phyloP scores from a whole-genome alignment of 92 coral and sea anemone genomes.

The Zoanthus gigantus region DNA sequence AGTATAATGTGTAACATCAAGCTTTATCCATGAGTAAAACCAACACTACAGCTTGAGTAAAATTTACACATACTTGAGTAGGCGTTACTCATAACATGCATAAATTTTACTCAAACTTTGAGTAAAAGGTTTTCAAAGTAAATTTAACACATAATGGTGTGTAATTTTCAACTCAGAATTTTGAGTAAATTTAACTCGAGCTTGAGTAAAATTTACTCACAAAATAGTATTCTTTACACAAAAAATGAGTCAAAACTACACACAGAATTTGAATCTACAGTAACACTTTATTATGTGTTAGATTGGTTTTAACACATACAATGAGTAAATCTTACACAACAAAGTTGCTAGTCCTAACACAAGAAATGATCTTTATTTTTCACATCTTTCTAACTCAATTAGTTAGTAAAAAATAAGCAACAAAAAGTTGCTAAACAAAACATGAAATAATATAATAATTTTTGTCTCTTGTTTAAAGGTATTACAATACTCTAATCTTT shows the following conservation, averaged over 20 bases:
- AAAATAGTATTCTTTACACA: not conserved
- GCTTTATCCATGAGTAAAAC: constrained; percentile 9
- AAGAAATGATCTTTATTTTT: not conserved
- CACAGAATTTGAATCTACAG: too few species aligned
- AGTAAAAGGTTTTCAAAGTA: constrained; percentile 4
- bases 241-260: not conserved
- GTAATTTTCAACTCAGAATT: constrained; percentile 1
- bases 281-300: too few species aligned
- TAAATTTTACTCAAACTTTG: constrained; percentile 7
- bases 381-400: constrained; percentile 3
- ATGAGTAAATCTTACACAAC: not conserved
- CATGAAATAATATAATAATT: not conserved
- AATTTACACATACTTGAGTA: constrained; percentile 14
- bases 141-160: constrained; percentile 5
- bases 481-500: not conserved
- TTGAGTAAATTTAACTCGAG: not conserved
- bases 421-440: constrained; percentile 7
- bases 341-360: constrained; percentile 17
- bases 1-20: not conserved
- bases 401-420: constrained; percentile 5
- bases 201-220: not conserved
- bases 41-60: not conserved
- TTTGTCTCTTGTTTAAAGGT: not conserved
- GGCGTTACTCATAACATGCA: constrained; percentile 17
- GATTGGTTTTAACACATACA: too few species aligned